A percentile compares a stretch with the other conserved stretches of the same genome.
Conservation (phyloP, 2,797 vertebrate genomes). For the Hyperoplus lanceolatus region DNA sequence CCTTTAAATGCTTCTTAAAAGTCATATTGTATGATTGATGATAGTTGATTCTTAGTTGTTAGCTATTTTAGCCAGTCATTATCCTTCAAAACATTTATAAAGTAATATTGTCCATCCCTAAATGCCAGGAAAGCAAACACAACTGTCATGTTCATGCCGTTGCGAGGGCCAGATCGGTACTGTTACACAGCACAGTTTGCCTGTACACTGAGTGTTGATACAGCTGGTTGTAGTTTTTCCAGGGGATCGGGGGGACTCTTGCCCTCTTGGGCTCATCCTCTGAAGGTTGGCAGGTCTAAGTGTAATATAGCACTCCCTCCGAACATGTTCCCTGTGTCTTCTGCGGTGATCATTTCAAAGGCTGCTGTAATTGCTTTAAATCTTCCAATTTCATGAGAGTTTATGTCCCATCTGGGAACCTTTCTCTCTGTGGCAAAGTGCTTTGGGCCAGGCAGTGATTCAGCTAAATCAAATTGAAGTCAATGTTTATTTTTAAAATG, state of each 20-base stretch:
- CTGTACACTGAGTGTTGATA: slow-evolving; percentile 65
- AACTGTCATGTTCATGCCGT: background rate
- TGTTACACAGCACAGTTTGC: background rate
- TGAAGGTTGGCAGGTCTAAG: slow-evolving; percentile 59
- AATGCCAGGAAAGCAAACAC: slow-evolving; percentile 31
- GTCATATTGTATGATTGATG: background rate
- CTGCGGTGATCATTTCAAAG: slow-evolving; percentile 59
- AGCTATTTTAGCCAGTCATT: background rate
- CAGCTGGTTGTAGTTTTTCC: slow-evolving; percentile 78
- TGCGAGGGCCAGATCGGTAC: slow-evolving; percentile 11
- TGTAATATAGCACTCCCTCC: slow-evolving; percentile 49
- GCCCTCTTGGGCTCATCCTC: slow-evolving; percentile 57
- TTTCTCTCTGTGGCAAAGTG: background rate
- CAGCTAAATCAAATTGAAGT: slow-evolving; percentile 22
- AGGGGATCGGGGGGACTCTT: slow-evolving; percentile 60
- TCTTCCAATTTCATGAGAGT: slow-evolving; percentile 48
- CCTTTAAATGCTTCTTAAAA: slow-evolving; percentile 16
- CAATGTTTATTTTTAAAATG: background rate
- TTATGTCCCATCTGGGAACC: slow-evolving; percentile 38
- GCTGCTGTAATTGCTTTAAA: slow-evolving; percentile 49
- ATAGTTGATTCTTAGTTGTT: background rate
- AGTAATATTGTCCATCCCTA: slow-evolving; percentile 13
- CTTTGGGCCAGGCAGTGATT: slow-evolving; percentile 25
- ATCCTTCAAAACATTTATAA: slow-evolving; percentile 39
- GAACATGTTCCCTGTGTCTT: slow-evolving; percentile 45